These are phyloP conservation scores for Disparrhopalites patrizii DNA, from an alignment of 2,888 invertebrate genomes.

Conservation along the genomic window DNA sequence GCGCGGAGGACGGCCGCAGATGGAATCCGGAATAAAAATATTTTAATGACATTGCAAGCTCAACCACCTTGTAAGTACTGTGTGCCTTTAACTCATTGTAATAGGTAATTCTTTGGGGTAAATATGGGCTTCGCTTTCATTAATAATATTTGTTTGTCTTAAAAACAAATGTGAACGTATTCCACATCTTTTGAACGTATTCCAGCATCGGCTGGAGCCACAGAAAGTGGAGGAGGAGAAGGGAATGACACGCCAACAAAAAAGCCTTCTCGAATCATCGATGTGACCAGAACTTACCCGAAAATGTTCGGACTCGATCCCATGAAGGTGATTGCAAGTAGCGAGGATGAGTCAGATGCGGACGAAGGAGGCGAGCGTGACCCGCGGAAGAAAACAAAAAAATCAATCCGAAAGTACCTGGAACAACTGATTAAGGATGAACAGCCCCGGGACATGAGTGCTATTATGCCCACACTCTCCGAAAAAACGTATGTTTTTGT, in stretches of 20 bases:
- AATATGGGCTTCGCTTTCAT: no score
- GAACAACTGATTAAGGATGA: conserved; percentile 19
- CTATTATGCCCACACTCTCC: conserved; percentile 27
- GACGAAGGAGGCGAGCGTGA: neutral
- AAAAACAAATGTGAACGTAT: no score
- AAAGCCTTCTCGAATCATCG: conserved; percentile 8
- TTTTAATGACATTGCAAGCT: no score
- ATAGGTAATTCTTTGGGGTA: no score
- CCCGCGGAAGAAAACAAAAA: conserved; percentile 19
- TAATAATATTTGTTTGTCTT: no score
- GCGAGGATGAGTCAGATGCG: conserved; percentile 21
- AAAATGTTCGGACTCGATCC: conserved; percentile 33
- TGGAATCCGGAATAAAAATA: conserved; percentile 7
- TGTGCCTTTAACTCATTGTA: no score
- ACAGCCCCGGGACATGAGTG: conserved; percentile 21
- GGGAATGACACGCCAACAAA: neutral
- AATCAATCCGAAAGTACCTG: conserved; percentile 16
- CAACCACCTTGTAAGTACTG: no score
- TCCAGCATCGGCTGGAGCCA: no score
- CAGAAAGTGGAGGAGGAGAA: neutral
- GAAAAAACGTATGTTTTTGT: conserved; percentile 31
- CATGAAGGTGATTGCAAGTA: conserved; percentile 21
- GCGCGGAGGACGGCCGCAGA: conserved; percentile 4
- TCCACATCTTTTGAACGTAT: no score
- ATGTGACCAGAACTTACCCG: conserved; percentile 16